Conservation (phyloP, 2,797 vertebrate genomes). For the Anniella stebbinsi region DNA sequence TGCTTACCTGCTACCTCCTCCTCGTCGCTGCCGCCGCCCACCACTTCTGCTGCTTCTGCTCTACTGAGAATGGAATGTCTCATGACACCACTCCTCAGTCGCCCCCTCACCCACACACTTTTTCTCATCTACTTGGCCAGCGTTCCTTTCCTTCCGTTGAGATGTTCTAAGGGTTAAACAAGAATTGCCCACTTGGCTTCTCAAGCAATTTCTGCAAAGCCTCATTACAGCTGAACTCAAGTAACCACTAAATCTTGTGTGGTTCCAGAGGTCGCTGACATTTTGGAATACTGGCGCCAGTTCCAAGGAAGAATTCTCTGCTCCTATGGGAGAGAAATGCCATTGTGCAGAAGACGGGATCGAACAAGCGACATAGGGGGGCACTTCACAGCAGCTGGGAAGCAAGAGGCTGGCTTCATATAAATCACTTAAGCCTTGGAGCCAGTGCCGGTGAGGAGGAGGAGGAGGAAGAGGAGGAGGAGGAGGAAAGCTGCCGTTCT, state of each 20-base stretch:
- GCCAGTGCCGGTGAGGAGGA: too few species aligned
- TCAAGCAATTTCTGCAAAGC: conserved; percentile 77
- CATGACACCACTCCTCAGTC: too few species aligned
- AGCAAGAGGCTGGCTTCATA: neutral
- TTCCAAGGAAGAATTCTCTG: conserved; percentile 63
- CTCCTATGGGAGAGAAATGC: conserved; percentile 56
- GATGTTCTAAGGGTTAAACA: conserved; percentile 65
- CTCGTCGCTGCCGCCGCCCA: too few species aligned
- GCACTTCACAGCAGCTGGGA: conserved; percentile 5
- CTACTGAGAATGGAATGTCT: too few species aligned
- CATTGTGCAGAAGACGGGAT: neutral
- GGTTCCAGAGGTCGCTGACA: conserved; percentile 78
- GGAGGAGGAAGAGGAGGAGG: neutral
- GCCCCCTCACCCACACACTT: too few species aligned
- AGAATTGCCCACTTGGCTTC: conserved; percentile 73
- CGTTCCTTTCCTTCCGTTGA: neutral
- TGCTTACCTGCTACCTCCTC: too few species aligned
- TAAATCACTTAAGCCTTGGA: neutral
- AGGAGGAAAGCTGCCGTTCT: neutral
- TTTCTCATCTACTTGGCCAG: neutral
- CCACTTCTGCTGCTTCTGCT: too few species aligned
- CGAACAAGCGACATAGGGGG: conserved; percentile 43
- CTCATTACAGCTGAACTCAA: conserved; percentile 79
- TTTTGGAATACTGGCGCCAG: conserved; percentile 77
- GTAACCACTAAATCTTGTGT: conserved; percentile 79